Evolutionary conservation across 1,140 invertebrate species (phyloP).

Genomic region (Procambarus virginalis): DNA sequence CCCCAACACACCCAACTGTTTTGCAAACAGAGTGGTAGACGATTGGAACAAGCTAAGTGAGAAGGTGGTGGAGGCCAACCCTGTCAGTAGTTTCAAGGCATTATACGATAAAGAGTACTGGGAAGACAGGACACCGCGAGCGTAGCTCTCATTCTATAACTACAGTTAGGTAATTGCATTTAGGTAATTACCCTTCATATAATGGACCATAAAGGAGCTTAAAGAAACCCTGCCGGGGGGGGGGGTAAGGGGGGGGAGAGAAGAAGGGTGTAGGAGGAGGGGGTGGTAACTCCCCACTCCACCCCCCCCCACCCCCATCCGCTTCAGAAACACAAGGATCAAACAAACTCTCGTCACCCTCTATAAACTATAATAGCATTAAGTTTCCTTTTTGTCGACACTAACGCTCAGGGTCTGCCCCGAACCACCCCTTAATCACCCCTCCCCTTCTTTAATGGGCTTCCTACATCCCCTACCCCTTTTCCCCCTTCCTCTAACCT

Average conservation of each 20-base stretch:
- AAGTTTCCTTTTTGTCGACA: slow-evolving; percentile 52
- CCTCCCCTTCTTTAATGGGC: neutral
- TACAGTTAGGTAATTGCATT: no score
- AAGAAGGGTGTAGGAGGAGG: no score
- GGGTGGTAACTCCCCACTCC: neutral
- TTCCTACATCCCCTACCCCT: neutral
- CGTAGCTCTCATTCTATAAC: no score
- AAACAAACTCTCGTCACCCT: slow-evolving; percentile 33
- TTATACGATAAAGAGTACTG: no score
- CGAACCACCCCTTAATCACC: neutral
- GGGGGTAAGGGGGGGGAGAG: no score
- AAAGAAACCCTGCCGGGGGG: neutral
- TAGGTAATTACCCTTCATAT: neutral
- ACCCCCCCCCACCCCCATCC: neutral
- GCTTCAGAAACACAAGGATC: slow-evolving; percentile 3
- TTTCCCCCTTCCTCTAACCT: neutral
- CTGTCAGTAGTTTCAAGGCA: no score
- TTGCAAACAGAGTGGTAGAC: no score
- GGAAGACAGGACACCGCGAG: no score
- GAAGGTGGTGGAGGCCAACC: no score
- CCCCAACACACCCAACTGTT: neutral
- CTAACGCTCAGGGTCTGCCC: slow-evolving; percentile 22
- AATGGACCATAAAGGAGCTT: slow-evolving; percentile 32
- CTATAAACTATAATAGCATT: slow-evolving; percentile 36
- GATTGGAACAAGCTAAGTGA: no score